Base-by-base conservation (phyloP, 2,888 invertebrate species). In the Biston stratarius region DNA sequence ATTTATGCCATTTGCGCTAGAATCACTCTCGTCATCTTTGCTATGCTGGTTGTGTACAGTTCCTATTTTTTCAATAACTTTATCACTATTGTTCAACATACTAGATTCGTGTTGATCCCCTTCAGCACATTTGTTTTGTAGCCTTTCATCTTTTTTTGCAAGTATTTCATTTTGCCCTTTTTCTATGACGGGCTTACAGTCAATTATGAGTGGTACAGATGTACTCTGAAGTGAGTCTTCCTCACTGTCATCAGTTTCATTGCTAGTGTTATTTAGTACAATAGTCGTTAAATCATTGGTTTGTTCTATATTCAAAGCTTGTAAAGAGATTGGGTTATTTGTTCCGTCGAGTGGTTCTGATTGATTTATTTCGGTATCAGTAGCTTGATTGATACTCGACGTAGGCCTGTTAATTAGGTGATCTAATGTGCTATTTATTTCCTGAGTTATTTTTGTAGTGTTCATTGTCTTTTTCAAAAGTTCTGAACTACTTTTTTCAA, bases 61-160 rank as follows among this genome's bases (percentile, higher is more conserved):
- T 12, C 87, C 83, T 40, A 88, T 71, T 74, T 85, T 87, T 36
- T 82, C 74, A 62, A 80, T 78, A 6, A 88, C 78, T 63, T 77
- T 71, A 51, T 86, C 77, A 12, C 83, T 82, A 34, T 75, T 72
- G 38, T 73, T 72, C 15, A 89, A 62, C 8, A 85, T 85, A 42
- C 63, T 80, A 2, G 82, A 71, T 63, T 87, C 73, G 69, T 78
- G 81, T 61, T 80, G 72, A 2, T 87, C 77, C 15, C 87, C 81
- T 24, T 83, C 77, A 8, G 82, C 76, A 78, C 84, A 85, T 56
- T 73, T 81, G n/a, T 74, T 78, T 70, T 82, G 71, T 12, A 86
- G 74, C 71, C 78, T 81, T 75, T 83, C 73, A 33, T 88, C 86
- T 78, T 83, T 85, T 55, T 70, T 71, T 48, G 77, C 74, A 49